Evolutionary conservation across 53 echinoderm and acorn worm species (phyloP), one percentile per base, ranked within the genome.

Genomic region (Arbacia lixula): DNA sequence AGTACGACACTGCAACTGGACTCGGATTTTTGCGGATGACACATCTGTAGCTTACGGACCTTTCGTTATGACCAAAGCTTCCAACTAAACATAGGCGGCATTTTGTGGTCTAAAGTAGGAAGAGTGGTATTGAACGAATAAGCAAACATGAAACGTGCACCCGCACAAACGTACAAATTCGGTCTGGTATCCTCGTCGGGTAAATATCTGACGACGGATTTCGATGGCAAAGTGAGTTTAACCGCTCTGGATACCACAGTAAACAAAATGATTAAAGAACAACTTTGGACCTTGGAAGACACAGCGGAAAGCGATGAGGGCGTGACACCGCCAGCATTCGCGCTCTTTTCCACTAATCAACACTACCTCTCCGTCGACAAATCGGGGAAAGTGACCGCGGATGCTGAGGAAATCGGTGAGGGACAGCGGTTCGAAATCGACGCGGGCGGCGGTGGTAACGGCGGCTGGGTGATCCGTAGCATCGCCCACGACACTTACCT

Each of bases 171-270:
- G 27, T 69, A 29, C 27, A 25, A 43, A 42, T 69, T 69, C 27
- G 69, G 69, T 27, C 69, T 69, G 41, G 22, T 69, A 16, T 16
- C 42, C 0, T 69, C 69, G 6, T 63, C 82, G 1, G 64, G 62
- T 3, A 81, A 81, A 46, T 81, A 81, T 12, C 22, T 81, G 50
- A 81, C 64, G 8, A 41, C 82, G 3, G 82, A 81, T 29, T 81
- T 46, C 40, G 64, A 81, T 51, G 82, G 82, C 26, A 81, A 81
- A 21, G 26, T 81, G 29, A 81, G 82, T 33, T 50, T 78, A n/a
- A 58, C 35, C 12, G 31, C 57, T 14, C 38, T 58, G 24, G 78
- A 78, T 12, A 0, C 38, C 36, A 35, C 78, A 12, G 64, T 51
- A 2, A 81, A 81, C 46, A 81, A n/a, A 63, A 41, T 63, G 9